Evolutionary conservation across 2,888 invertebrate genomes (phyloP).

Genomic region (Drosophila kambysellisi): DNA sequence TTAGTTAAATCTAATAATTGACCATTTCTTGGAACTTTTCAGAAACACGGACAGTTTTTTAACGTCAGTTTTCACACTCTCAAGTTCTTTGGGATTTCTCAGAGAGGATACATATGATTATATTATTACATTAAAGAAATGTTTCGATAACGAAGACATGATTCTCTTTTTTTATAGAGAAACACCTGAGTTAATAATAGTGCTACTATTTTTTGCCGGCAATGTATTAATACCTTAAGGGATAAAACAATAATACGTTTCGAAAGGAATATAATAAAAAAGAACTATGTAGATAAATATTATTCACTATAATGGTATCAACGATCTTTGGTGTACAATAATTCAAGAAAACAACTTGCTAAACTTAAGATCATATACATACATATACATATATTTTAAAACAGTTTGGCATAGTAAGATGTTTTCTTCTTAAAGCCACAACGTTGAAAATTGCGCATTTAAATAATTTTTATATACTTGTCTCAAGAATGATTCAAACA

Average conservation of each 20-base stretch:
- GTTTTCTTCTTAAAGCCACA: too few relatives aligned
- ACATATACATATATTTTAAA: background rate
- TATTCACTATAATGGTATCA: background rate
- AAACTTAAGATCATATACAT: background rate
- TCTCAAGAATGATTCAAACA: background rate
- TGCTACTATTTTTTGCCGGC: background rate
- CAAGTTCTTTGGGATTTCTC: too few relatives aligned
- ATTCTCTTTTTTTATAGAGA: background rate
- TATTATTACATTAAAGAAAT: background rate
- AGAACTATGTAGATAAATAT: background rate
- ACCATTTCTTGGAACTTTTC: background rate
- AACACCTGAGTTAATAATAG: background rate
- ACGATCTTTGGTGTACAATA: background rate
- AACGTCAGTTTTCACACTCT: background rate
- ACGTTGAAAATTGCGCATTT: background rate
- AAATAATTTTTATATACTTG: background rate
- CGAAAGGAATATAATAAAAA: background rate
- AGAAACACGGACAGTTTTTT: background rate
- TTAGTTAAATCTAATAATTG: too few relatives aligned
- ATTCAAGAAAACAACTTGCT: background rate
- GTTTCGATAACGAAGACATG: background rate
- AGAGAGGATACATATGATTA: too few relatives aligned
- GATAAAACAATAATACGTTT: background rate
- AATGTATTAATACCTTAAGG: background rate
- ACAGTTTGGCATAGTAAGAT: background rate